Base-by-base conservation (phyloP, 2,888 invertebrate species). In the Phania funesta region DNA sequence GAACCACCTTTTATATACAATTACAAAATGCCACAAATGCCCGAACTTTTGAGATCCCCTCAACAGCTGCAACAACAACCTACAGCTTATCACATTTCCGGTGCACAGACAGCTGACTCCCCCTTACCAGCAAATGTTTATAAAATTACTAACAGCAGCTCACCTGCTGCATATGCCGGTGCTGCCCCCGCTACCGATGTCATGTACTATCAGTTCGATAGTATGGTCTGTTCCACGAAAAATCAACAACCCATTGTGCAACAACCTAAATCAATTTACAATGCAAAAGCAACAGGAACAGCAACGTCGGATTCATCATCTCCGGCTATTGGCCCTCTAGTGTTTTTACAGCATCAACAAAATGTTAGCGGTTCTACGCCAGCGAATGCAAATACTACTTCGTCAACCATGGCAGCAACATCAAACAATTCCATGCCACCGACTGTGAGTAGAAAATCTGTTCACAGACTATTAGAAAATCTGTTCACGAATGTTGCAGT, bases 191-290 rank as follows among this genome's bases (percentile, higher is more conserved):
- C 89, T 75, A 87, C 85, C 68, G 90, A 90, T 84, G 90, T 90
- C 83, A 86, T 90, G 85, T 90, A 90, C 86, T 90, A 90, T 86
- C 90, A 90, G 83, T 90, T 90, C 83, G 90, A 90, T 86, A 90
- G 89, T 85, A 86, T 65, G 18, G 60, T 60, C 20, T 80, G 80
- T 68, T 80, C 38, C 68, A 62, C 83, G 67, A 84, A 68, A 44
- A 41, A 29, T 7, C 70, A 79, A 44, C 84, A 78, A 73, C 62
- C 83, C 50, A 85, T 78, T 62, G 54, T 77, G 5, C 85, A 58
- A 41, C 84, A 64, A 46, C 60, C 64, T 20, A 82, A 82, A 29
- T 58, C 81, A n/a, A 1, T 73, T 2, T 71, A 58, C 9, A 78
- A 41, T 26, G 29, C 41, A 4, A 78, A 74, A 67, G n/a, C 79